These are phyloP conservation scores for Micromys minutus DNA, from an alignment of 2,113 vertebrate species.

Conservation along the genomic window DNA sequence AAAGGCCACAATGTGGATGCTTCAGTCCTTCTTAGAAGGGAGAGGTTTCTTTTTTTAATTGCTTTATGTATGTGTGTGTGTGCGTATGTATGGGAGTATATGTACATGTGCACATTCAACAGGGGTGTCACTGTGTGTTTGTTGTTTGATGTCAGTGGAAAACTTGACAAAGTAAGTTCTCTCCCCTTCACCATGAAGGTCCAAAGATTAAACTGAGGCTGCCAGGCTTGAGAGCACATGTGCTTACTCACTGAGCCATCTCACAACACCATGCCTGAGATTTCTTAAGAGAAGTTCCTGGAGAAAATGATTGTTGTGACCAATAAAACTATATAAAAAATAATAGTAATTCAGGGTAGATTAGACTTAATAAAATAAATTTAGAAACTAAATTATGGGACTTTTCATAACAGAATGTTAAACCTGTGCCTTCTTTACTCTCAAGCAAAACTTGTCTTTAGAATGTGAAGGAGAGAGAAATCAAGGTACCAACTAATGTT, in stretches of 20 bases:
- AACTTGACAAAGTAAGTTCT: not conserved
- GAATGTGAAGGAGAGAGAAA: not conserved
- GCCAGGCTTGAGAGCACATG: not conserved
- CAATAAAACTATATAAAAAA: not conserved
- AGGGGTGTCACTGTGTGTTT: not conserved
- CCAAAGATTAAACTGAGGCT: not conserved
- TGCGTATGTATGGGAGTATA: no score
- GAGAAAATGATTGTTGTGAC: not conserved
- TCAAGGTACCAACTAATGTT: not conserved
- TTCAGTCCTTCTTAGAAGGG: no score
- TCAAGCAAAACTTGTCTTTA: not conserved
- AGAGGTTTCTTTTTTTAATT: no score
- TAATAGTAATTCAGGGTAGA: not conserved
- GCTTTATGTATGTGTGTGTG: not conserved
- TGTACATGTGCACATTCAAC: no score
- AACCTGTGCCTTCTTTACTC: not conserved
- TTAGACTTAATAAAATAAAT: not conserved
- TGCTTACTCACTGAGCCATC: not conserved
- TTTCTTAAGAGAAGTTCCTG: not conserved
- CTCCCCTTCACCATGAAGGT: not conserved
- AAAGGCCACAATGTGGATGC: no score
- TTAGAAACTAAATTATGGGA: not conserved
- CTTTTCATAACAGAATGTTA: not conserved
- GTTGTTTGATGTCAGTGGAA: not conserved
- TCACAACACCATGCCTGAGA: not conserved